These are phyloP conservation scores for Larimichthys crocea DNA, from an alignment of 2,113 vertebrate genomes.

Conservation along the genomic window DNA sequence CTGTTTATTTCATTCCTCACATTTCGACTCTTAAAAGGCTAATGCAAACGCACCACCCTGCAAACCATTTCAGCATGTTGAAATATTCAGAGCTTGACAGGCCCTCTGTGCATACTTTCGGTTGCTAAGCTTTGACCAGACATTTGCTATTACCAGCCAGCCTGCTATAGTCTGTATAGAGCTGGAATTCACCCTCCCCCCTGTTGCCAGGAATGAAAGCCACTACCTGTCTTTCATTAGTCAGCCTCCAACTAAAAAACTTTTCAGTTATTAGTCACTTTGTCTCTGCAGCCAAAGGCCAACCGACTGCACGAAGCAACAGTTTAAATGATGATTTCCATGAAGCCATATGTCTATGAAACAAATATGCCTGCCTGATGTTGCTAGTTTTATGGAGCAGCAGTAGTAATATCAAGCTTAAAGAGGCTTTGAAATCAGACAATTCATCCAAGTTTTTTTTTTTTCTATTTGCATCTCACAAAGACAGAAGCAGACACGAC, in stretches of 20 bases:
- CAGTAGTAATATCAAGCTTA: constrained; percentile 11
- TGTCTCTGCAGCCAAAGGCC: constrained; percentile 18
- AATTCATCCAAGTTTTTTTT: constrained; percentile 13
- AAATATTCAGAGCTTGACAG: neutral
- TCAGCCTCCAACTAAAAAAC: constrained; percentile 36
- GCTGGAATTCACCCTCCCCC: constrained; percentile 20
- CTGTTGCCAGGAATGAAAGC: constrained; percentile 18
- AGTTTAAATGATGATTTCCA: constrained; percentile 33
- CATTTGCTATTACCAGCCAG: neutral
- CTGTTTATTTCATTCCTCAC: neutral
- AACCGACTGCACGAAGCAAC: constrained; percentile 8
- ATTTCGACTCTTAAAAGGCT: neutral
- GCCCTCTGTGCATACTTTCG: neutral
- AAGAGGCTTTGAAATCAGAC: constrained; percentile 19
- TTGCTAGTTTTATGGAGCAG: constrained; percentile 31
- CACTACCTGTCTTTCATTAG: constrained; percentile 29
- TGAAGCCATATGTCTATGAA: constrained; percentile 33
- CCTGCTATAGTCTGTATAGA: neutral
- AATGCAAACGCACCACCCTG: neutral
- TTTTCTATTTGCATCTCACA: constrained; percentile 46
- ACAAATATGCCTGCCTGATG: constrained; percentile 48
- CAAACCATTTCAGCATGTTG: neutral
- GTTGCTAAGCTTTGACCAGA: constrained; percentile 10
- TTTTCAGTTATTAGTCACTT: constrained; percentile 32
- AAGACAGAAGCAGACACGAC: constrained; percentile 25